phyloP scores from a whole-genome alignment of 2,113 vertebrate genomes.

The Ginglymostoma cirratum region DNA sequence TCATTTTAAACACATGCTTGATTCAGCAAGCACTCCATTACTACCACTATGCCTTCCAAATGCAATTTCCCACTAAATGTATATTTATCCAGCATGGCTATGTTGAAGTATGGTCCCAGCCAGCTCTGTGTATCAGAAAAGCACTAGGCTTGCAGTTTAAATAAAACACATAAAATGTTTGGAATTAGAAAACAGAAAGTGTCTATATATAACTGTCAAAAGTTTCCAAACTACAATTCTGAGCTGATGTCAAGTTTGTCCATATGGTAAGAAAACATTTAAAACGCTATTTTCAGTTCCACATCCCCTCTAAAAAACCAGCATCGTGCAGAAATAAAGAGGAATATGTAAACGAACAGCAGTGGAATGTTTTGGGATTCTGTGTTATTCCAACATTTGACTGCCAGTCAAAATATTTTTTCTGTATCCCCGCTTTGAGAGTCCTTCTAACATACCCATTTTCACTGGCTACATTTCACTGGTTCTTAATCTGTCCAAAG shows the following conservation, averaged over 20 bases:
- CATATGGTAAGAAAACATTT: neutral
- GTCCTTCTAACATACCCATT: neutral
- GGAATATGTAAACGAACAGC: neutral
- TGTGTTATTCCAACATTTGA: neutral
- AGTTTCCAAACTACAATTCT: neutral
- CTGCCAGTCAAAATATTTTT: conserved; percentile 5
- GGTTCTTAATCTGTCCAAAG: neutral
- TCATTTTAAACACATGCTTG: neutral
- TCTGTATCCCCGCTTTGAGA: neutral
- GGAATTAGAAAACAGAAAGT: neutral
- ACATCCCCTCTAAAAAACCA: neutral
- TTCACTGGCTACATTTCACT: neutral
- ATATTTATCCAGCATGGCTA: neutral
- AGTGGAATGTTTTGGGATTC: neutral
- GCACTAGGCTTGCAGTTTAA: neutral
- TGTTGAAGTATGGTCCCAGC: neutral
- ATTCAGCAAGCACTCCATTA: neutral
- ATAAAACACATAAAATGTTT: neutral
- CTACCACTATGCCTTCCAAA: neutral
- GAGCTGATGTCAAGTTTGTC: neutral
- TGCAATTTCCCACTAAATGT: neutral
- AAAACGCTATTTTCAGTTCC: neutral
- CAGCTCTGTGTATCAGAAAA: neutral
- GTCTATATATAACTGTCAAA: neutral
- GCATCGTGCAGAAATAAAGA: neutral